Percentiles rank a stretch among this genome's conserved stretches.
These are phyloP conservation scores for Esox masquinongy DNA, from an alignment of 2,797 vertebrate species.

Conservation along the genomic window DNA sequence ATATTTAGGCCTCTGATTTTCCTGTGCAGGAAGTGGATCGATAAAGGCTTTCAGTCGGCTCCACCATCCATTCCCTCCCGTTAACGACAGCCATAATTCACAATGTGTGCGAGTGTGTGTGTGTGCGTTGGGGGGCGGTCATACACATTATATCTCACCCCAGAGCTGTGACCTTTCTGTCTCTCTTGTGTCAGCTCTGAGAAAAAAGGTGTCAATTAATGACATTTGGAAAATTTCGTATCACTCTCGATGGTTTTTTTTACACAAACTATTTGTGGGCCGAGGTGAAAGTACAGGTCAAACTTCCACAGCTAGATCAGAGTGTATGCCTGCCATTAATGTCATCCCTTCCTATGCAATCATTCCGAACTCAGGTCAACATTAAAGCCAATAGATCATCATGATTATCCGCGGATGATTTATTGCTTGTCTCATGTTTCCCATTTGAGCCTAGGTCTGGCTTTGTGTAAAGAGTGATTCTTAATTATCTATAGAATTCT, in stretches of 20 bases:
- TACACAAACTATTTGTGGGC: slow-evolving; percentile 64
- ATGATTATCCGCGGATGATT: slow-evolving; percentile 63
- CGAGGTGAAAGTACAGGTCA: slow-evolving; percentile 40
- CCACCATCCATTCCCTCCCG: slow-evolving; percentile 72
- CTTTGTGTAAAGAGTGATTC: slow-evolving; percentile 15
- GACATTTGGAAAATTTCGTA: slow-evolving; percentile 81
- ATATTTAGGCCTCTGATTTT: slow-evolving; percentile 56
- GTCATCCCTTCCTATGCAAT: slow-evolving; percentile 63
- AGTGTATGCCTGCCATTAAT: slow-evolving; percentile 63
- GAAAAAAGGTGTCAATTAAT: slow-evolving; percentile 83
- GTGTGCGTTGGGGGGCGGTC: slow-evolving; percentile 52
- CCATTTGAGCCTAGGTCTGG: slow-evolving; percentile 32
- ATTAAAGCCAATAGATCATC: slow-evolving; percentile 67
- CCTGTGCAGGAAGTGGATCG: slow-evolving; percentile 66
- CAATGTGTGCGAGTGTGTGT: slow-evolving; percentile 42
- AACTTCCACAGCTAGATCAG: slow-evolving; percentile 5
- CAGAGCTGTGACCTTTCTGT: slow-evolving; percentile 78
- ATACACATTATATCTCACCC: slow-evolving; percentile 71
- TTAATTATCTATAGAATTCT: slow-evolving; percentile 1
- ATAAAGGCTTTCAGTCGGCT: slow-evolving; percentile 76
- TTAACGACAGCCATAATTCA: slow-evolving; percentile 84
- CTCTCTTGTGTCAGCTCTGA: slow-evolving; percentile 72
- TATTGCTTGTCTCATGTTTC: slow-evolving; percentile 55
- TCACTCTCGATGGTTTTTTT: slow-evolving; percentile 75
- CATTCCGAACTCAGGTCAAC: slow-evolving; percentile 63